A percentile compares a stretch with the other conserved stretches of the same genome.
These are phyloP conservation scores for Microplitis manilae DNA, from an alignment of 2,888 invertebrate genomes.

Conservation along the genomic window DNA sequence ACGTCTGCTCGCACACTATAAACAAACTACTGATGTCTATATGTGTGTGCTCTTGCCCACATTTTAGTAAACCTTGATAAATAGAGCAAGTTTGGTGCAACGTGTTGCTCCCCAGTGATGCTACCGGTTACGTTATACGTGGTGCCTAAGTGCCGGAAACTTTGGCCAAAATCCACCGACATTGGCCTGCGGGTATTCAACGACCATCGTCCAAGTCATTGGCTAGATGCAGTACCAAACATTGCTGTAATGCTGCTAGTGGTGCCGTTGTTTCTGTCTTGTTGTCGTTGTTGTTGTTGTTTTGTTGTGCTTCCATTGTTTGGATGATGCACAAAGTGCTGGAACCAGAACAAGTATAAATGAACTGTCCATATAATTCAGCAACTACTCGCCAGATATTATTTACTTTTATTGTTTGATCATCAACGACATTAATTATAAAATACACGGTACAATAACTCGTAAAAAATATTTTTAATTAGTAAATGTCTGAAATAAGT, in stretches of 20 bases:
- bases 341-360: not conserved
- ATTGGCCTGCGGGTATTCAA: conserved; percentile 26
- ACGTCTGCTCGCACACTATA: not conserved
- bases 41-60: not conserved
- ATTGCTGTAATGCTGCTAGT: conserved; percentile 18
- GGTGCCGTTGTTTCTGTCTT: not conserved
- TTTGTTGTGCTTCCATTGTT: not conserved
- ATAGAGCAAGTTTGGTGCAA: conserved; percentile 53
- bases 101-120: conserved; percentile 48
- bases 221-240: not conserved
- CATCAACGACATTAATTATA: not conserved
- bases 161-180: conserved; percentile 45
- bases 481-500: not conserved
- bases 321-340: not conserved
- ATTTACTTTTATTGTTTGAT: not conserved
- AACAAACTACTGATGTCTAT: not conserved
- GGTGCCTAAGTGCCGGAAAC: conserved; percentile 48
- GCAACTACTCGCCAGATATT: not conserved
- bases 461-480: not conserved
- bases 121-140: conserved; percentile 42
- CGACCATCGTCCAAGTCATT: conserved; percentile 25
- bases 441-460: too few species aligned
- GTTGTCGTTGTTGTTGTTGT: not conserved
- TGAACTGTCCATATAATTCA: not conserved
- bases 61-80: conserved; percentile 48